Conservation (phyloP, 2,113 vertebrate genomes). For the Ciconia stormi region DNA sequence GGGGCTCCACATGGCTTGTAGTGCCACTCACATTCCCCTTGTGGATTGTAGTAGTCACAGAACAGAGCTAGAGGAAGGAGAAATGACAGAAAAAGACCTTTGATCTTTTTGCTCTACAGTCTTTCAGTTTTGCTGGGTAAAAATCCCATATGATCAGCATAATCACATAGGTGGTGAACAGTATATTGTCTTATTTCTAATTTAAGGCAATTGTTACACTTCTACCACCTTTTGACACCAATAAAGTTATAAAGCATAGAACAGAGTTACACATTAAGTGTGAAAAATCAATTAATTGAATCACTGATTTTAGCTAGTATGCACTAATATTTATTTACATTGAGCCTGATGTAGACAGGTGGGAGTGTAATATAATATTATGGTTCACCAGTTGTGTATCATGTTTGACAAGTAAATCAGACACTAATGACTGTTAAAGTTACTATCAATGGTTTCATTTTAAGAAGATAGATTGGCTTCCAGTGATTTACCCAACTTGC, state of each 20-base stretch:
- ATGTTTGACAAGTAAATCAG: background rate
- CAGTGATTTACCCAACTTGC: background rate
- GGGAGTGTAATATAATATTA: background rate
- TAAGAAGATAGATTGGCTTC: background rate
- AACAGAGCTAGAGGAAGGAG: conserved; percentile 82
- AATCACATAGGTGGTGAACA: background rate
- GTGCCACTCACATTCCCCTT: conserved; percentile 90
- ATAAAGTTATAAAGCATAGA: background rate
- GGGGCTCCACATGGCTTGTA: conserved; percentile 89
- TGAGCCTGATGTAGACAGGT: background rate
- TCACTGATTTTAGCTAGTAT: background rate
- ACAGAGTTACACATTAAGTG: background rate
- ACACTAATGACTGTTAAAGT: background rate
- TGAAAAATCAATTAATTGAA: background rate
- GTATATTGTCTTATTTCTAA: background rate
- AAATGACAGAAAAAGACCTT: background rate
- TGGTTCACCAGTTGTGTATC: background rate
- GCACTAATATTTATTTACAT: background rate
- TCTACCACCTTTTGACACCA: background rate
- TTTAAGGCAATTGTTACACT: background rate
- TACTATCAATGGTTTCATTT: background rate
- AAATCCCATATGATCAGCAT: background rate
- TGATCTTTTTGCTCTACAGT: background rate
- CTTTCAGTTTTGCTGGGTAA: background rate
- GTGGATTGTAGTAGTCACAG: conserved; percentile 91